Evolutionary conservation across 2,113 vertebrate species (phyloP).

Genomic region (Porphyrio hochstetteri): DNA sequence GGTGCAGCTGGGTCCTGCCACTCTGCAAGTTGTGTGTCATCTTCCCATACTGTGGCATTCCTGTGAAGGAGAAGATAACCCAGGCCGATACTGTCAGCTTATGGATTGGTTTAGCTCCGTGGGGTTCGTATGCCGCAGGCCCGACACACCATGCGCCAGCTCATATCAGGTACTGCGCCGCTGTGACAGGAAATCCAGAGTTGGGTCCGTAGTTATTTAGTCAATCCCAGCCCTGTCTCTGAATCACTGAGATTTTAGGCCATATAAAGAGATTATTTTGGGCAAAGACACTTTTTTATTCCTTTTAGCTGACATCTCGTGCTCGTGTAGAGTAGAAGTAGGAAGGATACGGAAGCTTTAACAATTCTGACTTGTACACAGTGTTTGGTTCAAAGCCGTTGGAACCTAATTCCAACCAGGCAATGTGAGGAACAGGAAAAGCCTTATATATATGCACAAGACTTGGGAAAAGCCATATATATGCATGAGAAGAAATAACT

Average conservation of each 20-base stretch:
- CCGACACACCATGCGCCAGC: fast-evolving
- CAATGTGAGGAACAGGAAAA: neutral
- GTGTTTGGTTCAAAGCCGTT: neutral
- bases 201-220: neutral
- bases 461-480: no score
- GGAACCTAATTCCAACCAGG: neutral
- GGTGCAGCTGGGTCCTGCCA: neutral
- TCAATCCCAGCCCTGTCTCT: neutral
- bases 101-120: neutral
- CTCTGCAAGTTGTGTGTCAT: neutral
- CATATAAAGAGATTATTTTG: neutral
- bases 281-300: neutral
- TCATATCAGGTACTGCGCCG: neutral
- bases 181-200: neutral
- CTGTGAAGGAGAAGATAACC: neutral
- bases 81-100: neutral
- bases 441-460: no score
- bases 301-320: neutral
- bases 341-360: neutral
- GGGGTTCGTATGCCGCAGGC: neutral
- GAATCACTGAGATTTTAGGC: neutral
- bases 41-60: neutral
- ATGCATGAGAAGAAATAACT: neutral
- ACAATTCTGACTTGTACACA: neutral
- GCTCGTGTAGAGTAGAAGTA: neutral